phyloP scores from a whole-genome alignment of 2,113 vertebrate genomes.

The Vanacampus margaritifer region DNA sequence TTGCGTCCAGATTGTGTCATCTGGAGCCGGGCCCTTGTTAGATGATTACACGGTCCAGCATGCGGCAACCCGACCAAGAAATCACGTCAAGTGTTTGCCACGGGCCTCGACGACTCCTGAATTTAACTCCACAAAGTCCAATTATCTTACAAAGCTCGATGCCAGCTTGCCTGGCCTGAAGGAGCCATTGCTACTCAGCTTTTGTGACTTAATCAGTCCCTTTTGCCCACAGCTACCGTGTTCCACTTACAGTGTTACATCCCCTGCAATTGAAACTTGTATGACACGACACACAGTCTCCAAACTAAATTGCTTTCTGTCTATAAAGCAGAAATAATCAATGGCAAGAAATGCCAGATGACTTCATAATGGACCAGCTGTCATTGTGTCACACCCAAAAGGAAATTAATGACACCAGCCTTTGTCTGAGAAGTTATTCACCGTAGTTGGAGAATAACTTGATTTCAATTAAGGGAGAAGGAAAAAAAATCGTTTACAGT shows the following conservation, averaged over 20 bases:
- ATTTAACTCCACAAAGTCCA: constrained; percentile 4
- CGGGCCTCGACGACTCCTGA: neutral
- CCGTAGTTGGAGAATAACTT: constrained; percentile 43
- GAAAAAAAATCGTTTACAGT: constrained; percentile 49
- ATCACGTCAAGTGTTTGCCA: neutral
- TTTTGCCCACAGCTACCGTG: neutral
- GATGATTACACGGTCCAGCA: neutral
- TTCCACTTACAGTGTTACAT: neutral
- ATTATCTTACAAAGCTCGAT: neutral
- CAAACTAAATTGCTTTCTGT: neutral
- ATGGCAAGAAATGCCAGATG: neutral
- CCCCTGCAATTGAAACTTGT: neutral
- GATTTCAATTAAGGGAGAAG: constrained; percentile 71
- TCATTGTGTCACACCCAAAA: neutral
- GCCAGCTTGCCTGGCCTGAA: neutral
- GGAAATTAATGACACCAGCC: constrained; percentile 12
- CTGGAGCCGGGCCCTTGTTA: neutral
- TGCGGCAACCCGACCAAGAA: neutral
- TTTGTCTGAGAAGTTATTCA: constrained; percentile 52
- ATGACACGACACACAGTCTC: constrained; percentile 1
- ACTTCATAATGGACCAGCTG: constrained; percentile 3
- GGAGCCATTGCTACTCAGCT: neutral
- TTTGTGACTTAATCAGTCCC: neutral
- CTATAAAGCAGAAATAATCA: neutral
- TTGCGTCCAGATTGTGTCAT: neutral